These are phyloP conservation scores for Oryzaephilus surinamensis DNA, from an alignment of 1,140 invertebrate species.

Conservation along the genomic window DNA sequence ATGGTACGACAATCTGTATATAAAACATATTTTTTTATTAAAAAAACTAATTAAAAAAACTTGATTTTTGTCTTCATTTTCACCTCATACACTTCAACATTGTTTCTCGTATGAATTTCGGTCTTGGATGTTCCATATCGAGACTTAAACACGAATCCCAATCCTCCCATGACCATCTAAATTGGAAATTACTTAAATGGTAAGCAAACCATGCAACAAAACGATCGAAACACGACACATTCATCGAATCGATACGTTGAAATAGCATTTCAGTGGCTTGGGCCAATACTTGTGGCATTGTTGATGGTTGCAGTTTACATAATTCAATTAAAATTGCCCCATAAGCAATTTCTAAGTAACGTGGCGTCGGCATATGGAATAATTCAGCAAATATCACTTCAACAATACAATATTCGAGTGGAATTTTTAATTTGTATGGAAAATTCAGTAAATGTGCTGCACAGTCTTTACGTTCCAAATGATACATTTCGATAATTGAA, in stretches of 20 bases:
- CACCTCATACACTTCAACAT: slow-evolving; percentile 82
- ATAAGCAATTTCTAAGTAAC: slow-evolving; percentile 88
- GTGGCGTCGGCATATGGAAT: slow-evolving; percentile 81
- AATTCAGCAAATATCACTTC: slow-evolving; percentile 94
- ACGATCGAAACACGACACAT: slow-evolving; percentile 90
- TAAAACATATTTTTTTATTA: slow-evolving; percentile 10
- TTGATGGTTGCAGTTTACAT: slow-evolving; percentile 92
- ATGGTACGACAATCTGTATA: slow-evolving; percentile 82
- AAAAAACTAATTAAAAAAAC: slow-evolving; percentile 1
- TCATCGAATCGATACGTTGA: slow-evolving; percentile 93
- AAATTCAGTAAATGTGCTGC: slow-evolving; percentile 85
- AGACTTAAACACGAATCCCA: slow-evolving; percentile 77
- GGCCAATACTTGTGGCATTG: slow-evolving; percentile 95
- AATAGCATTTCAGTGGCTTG: slow-evolving; percentile 97
- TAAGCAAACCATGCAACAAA: slow-evolving; percentile 98
- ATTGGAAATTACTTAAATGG: slow-evolving; percentile 98
- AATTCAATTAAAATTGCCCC: slow-evolving; percentile 93
- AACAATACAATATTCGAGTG: slow-evolving; percentile 95
- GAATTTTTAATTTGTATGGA: slow-evolving; percentile 88
- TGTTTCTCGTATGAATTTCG: slow-evolving; percentile 93
- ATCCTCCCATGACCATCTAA: slow-evolving; percentile 97
- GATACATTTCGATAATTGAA: slow-evolving; percentile 85
- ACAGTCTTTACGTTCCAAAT: slow-evolving; percentile 88
- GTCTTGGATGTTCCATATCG: slow-evolving; percentile 85
- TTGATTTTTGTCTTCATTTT: neutral